Evolutionary conservation across 2,797 vertebrate species (phyloP).

Genomic region (Silurus aristotelis): DNA sequence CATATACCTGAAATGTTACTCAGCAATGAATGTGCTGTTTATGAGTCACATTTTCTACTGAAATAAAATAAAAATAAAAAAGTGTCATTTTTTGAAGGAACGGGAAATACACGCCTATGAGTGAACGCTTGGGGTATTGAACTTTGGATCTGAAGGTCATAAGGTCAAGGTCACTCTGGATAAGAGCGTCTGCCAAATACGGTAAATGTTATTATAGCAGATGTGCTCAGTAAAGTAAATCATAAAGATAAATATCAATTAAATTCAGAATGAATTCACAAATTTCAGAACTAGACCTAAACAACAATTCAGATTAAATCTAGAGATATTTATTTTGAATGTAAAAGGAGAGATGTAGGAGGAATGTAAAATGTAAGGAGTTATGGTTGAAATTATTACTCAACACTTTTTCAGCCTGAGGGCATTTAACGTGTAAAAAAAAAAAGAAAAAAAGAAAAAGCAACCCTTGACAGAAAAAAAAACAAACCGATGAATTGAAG

Average conservation of each 20-base stretch:
- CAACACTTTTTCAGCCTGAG: neutral
- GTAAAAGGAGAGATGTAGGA: neutral
- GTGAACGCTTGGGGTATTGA: no score
- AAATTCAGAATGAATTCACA: neutral
- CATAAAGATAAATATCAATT: neutral
- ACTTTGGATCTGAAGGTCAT: no score
- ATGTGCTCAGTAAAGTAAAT: neutral
- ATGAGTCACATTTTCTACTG: neutral
- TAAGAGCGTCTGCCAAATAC: no score
- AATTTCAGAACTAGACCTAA: neutral
- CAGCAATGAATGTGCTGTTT: neutral
- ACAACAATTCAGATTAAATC: neutral
- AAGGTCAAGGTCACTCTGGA: no score
- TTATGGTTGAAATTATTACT: neutral
- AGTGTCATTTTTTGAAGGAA: no score
- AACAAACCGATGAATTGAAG: slow-evolving; percentile 47
- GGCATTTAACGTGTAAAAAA: neutral
- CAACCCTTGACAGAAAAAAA: neutral
- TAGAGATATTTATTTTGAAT: neutral
- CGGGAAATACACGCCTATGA: no score
- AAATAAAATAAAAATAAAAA: no score
- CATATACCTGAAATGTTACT: neutral
- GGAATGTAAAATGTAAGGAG: neutral
- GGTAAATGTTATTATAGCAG: neutral
- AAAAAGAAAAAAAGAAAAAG: neutral